Percentiles rank a stretch among this genome's conserved stretches.
These are phyloP conservation scores for Rhipidura dahli DNA, from an alignment of 2,113 vertebrate species.

Conservation along the genomic window DNA sequence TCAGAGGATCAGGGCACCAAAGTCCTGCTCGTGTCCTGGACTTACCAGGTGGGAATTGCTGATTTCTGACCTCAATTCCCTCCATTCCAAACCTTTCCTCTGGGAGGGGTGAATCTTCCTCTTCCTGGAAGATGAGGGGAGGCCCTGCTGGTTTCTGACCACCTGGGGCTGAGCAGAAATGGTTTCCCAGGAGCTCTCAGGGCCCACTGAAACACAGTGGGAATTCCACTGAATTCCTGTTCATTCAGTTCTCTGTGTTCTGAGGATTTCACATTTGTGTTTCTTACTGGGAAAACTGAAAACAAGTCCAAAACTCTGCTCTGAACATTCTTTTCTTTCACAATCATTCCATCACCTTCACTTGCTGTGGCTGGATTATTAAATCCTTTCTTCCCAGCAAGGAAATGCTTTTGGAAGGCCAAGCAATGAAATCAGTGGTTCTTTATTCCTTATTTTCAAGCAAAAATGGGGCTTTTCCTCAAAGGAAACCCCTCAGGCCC, in stretches of 20 bases:
- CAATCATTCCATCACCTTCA: neutral
- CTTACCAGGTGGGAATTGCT: slow-evolving; percentile 84
- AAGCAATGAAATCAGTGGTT: neutral
- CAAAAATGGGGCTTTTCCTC: neutral
- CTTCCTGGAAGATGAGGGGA: neutral
- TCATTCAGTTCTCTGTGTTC: neutral
- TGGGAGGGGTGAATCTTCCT: neutral
- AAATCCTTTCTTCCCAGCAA: neutral
- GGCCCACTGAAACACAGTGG: neutral
- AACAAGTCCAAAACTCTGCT: neutral
- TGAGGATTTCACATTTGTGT: neutral
- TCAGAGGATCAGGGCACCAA: slow-evolving; percentile 88
- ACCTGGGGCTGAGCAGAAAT: neutral
- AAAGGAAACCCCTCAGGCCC: neutral
- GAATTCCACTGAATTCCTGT: neutral
- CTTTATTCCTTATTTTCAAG: neutral
- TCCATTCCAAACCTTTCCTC: neutral
- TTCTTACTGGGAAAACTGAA: neutral
- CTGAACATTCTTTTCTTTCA: neutral
- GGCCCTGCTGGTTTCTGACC: neutral
- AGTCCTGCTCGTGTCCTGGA: slow-evolving; percentile 94
- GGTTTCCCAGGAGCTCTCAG: neutral
- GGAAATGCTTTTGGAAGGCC: neutral
- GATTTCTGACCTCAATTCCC: rapidly evolving
- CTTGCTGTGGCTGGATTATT: neutral